A percentile compares a stretch with the other conserved stretches of the same genome.
Conservation (phyloP, 2,797 vertebrate genomes). For the Leptodactylus fallax region DNA sequence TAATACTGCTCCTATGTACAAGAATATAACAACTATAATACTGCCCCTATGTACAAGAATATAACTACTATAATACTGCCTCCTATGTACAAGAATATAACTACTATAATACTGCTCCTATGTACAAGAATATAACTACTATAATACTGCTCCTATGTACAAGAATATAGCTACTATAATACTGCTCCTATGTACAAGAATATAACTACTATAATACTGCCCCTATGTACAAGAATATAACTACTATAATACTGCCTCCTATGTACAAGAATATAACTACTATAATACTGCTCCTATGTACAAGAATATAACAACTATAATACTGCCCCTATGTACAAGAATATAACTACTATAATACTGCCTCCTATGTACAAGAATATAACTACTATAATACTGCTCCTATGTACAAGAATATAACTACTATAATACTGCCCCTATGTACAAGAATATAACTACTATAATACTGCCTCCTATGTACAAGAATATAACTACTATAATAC, state of each 20-base stretch:
- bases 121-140: too few species aligned
- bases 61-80: too few species aligned
- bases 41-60: neutral
- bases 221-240: neutral
- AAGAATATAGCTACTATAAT: neutral
- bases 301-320: neutral
- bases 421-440: neutral
- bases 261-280: neutral
- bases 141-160: too few species aligned
- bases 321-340: neutral
- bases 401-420: constrained; percentile 6
- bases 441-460: constrained; percentile 7
- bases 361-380: neutral
- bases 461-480: neutral
- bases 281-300: neutral
- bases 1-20: too few species aligned
- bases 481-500: constrained; percentile 12
- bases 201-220: neutral
- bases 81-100: too few species aligned
- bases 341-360: neutral
- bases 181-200: neutral
- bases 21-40: too few species aligned
- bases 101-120: too few species aligned
- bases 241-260: neutral
- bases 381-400: neutral